These are phyloP conservation scores for Drosophila birchii DNA, from an alignment of 2,888 invertebrate genomes.

Conservation along the genomic window DNA sequence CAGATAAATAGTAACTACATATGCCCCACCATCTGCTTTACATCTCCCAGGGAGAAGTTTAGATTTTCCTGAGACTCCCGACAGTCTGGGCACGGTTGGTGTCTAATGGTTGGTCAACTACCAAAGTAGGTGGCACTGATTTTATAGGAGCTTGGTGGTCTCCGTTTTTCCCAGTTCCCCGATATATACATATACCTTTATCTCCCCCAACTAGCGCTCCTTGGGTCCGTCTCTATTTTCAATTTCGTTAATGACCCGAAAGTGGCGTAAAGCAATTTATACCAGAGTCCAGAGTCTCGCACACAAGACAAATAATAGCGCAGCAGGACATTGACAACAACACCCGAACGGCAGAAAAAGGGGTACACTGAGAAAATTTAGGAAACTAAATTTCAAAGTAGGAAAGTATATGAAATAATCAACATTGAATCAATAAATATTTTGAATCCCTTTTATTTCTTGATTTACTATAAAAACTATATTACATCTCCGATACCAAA, in stretches of 20 bases:
- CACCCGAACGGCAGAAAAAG: constrained; percentile 60
- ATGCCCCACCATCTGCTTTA: constrained; percentile 14
- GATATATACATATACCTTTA: background rate
- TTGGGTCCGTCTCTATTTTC: constrained; percentile 77
- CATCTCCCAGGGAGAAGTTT: constrained; percentile 1
- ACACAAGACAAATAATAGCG: constrained; percentile 83
- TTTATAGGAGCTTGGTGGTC: constrained; percentile 61
- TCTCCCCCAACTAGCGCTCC: constrained; percentile 7
- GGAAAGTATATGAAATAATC: too few species aligned
- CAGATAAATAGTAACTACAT: constrained; percentile 20
- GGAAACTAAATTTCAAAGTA: background rate
- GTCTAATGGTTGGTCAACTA: constrained; percentile 75
- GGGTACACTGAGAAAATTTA: constrained; percentile 24
- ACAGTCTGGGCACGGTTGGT: constrained; percentile 53
- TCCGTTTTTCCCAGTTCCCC: constrained; percentile 21
- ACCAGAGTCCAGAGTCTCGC: constrained; percentile 48
- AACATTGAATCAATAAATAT: too few species aligned
- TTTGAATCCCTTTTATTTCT: background rate
- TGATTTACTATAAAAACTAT: background rate
- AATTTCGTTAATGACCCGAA: constrained; percentile 84
- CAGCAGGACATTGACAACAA: constrained; percentile 84
- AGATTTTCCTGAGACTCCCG: constrained; percentile 1
- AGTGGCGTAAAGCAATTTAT: constrained; percentile 83
- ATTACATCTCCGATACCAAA: too few species aligned
- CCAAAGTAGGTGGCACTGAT: constrained; percentile 81